Percentiles rank a stretch among this genome's conserved stretches.
Evolutionary conservation across 1,140 invertebrate species (phyloP).

Genomic region (Lepidurus arcticus): DNA sequence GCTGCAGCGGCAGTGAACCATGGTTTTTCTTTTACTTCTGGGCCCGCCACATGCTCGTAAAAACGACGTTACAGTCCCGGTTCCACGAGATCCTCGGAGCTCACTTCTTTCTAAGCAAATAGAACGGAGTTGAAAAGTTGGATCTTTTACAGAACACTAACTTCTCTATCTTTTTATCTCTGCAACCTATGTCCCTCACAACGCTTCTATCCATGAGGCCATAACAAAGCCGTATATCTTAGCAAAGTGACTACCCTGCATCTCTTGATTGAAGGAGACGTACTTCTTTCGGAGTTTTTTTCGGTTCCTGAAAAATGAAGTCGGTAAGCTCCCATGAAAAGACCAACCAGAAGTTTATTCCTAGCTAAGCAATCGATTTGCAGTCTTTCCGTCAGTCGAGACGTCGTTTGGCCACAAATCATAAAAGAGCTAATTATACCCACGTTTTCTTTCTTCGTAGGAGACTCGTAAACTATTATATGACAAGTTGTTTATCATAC

Average conservation of each 20-base stretch:
- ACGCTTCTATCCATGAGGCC: neutral
- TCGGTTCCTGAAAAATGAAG: conserved; percentile 10
- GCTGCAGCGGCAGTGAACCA: neutral
- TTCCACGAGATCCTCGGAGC: neutral
- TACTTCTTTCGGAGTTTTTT: neutral
- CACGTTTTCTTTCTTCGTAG: neutral
- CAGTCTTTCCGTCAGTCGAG: neutral
- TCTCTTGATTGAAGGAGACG: conserved; percentile 19
- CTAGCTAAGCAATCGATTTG: conserved; percentile 5
- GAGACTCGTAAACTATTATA: no score
- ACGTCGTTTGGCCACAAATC: neutral
- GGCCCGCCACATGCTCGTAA: conserved; percentile 11
- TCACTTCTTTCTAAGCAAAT: neutral
- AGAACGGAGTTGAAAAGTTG: conserved; percentile 21
- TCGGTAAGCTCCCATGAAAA: conserved; percentile 10
- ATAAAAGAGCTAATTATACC: neutral
- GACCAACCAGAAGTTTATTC: conserved; percentile 1
- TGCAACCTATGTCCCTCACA: neutral
- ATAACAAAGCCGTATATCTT: conserved; percentile 20
- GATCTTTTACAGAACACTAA: conserved; percentile 19
- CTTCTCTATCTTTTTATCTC: conserved; percentile 16
- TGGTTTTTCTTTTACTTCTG: neutral
- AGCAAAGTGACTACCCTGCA: conserved; percentile 14
- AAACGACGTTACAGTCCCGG: neutral
- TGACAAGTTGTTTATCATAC: no score